Base-by-base conservation (phyloP, 2,888 invertebrate species). In the Mechanitis mazaeus region DNA sequence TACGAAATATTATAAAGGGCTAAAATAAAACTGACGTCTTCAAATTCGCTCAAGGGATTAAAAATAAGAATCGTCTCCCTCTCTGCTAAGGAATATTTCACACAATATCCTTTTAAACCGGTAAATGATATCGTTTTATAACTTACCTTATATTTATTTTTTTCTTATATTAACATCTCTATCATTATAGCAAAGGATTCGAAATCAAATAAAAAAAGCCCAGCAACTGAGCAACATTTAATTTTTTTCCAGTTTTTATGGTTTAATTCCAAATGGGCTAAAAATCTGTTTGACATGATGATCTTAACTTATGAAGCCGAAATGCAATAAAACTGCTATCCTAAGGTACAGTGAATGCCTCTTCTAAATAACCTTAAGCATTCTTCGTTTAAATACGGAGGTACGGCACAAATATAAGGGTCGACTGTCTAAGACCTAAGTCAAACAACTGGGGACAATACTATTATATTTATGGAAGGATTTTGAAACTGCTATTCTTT, bases 31-130 rank as follows among this genome's bases (percentile, higher is more conserved):
- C 50, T 50, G 50, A 50, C 50, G 50, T 50, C 50, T 54, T 63
- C 45, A 60, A 58, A 58, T 60, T 57, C 54, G 46, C 9, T 56
- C 45, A 6, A 56, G 45, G 45, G 31, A 56, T 56, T 56, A 56
- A 33, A 42, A 56, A 45, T 56, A 56, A 45, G 31, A 50, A 50
- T 31, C 50, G 31, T 28, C 9, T 31, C 28, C 28, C 6, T 28
- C 31, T 31, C 28, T 50, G 7, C 7, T 50, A 50, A 50, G 31
- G 31, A 50, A 31, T 31, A 9, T 50, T 50, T 31, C 7, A 50
- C 31, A 50, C 6, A 50, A 50, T 50, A 50, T 50, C 12, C 6
- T 50, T 31, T 50, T 2, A 7, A 50, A 50, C 2, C 9, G 9
- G 31, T 50, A 50, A 31, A 50, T 31, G 50, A 42, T 42, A 42